Base-by-base conservation (phyloP, 2,797 vertebrate genomes). In the Saxicola maurus region DNA sequence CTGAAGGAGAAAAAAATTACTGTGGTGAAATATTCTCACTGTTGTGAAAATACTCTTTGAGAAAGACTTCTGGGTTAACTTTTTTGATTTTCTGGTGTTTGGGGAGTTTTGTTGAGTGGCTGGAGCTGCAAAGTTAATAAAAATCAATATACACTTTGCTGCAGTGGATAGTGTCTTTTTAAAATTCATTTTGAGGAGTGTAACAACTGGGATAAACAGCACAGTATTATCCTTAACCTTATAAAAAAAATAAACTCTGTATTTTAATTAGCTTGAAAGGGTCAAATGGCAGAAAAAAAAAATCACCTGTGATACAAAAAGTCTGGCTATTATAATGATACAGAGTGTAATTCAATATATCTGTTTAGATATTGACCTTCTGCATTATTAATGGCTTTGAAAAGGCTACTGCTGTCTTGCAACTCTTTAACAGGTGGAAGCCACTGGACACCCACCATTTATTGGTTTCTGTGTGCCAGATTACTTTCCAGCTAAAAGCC, bases 371-470 rank as follows among this genome's bases (percentile, higher is more conserved):
- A 94, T 94, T 91, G 92, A 94, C 68, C 90, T 64, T 31, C 68
- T 89, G 87, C 77, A 76, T 94, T 94, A 92, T 91, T 95, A 92
- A 92, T 94, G 79, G 35, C 33, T 95, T 91, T 94, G 92, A 69
- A 96, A 90, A 90, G 75, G 76, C 75, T 90, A 74, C 80, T 84
- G 80, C 45, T 91, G 80, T 90, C 80, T 96, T 90, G 69, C 37
- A 94, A 76, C 11, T 89, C 59, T 45, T 88, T 89, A 73, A 78
- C 69, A 80, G 73, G 79, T 91, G 84, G 91, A 94, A 92, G 89
- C 38, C 75, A 88, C 59, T 94, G 57, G 61, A 95, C 95, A 93
- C 20, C 13, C 20, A 94, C 65, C 78, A 89, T 93, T 96, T 96
- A 91, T 91, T 86, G 75, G 28, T 69, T 94, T 95, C 59, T 86